Conservation (phyloP, 2,113 vertebrate genomes). For the Campylomormyrus tamandua region DNA sequence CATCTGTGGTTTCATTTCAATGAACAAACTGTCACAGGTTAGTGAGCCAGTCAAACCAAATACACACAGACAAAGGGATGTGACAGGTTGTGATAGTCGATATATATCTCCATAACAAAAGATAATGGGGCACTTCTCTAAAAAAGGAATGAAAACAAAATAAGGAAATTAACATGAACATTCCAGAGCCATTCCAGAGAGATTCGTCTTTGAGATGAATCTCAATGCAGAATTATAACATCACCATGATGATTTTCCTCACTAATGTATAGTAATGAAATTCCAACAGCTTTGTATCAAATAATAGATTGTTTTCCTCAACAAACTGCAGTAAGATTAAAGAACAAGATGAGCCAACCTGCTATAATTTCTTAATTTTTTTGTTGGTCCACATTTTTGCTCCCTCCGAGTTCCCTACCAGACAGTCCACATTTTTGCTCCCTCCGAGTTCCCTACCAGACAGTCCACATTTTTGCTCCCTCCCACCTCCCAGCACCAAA, state of each 20-base stretch:
- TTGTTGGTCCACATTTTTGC: not conserved
- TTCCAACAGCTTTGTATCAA: not conserved
- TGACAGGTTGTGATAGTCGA: not conserved
- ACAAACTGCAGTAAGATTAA: not conserved
- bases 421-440: too few species aligned
- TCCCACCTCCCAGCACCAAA: too few species aligned
- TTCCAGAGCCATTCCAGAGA: not conserved
- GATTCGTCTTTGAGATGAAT: not conserved
- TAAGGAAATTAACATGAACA: not conserved
- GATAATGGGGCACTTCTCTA: not conserved
- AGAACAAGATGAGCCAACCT: not conserved
- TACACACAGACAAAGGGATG: not conserved
- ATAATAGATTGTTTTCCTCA: not conserved
- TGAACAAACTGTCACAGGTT: not conserved
- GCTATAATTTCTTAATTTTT: not conserved
- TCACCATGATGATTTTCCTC: not conserved
- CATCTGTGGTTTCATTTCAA: not conserved
- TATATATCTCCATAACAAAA: not conserved
- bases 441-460: too few species aligned
- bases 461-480: too few species aligned
- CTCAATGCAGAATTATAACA: not conserved
- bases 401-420: too few species aligned
- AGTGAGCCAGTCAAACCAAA: not conserved
- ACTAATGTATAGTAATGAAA: not conserved
- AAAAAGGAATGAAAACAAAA: not conserved